Evolutionary conservation across 2,888 invertebrate species (phyloP), one percentile per base, ranked within the genome.

Genomic region (Aromia moschata): DNA sequence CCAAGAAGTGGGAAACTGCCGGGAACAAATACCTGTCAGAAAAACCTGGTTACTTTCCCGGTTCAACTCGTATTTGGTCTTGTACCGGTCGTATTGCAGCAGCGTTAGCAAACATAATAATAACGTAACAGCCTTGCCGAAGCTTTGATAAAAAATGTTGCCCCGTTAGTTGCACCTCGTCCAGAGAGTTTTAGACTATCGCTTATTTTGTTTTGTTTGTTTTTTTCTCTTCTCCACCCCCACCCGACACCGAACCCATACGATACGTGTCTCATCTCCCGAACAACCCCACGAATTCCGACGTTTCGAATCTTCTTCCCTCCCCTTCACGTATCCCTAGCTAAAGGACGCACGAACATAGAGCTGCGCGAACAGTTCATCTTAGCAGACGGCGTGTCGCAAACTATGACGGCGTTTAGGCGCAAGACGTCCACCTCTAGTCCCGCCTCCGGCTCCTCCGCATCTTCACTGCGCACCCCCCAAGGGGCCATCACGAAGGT

Each of bases 301-400:
- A 51, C 43, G 25, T 36, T 33, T 54, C 40, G 52, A 46, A 54
- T 58, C 40, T 25, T 7, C 25, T 7, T 25, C 7, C 3, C 25
- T 25, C 25, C 25, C 25, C 7, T 25, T 5, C 25, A 25, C 25
- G 25, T n/a, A n/a, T 58, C 58, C 63, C 72, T 84, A 98, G 98
- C 98, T 86, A 97, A 98, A 88, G 98, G 98, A 86, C 93, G 98
- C 85, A 98, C 98, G 84, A 99, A 99, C 89, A 94, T 98, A 86
- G 98, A 98, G 87, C 90, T 99, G 81, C 90, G 98, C 81, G 98
- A 98, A 85, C 95, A 97, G 86, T 98, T 98, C 87, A 95, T 97
- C 83, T 87, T 98, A 86, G 97, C 98, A 77, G 94, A 96, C 82
- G 98, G 98, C 81, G 96, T 96, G 74, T 94, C 96, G 81, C 98